Conservation (phyloP, 2,797 vertebrate species). For the Anableps anableps region DNA sequence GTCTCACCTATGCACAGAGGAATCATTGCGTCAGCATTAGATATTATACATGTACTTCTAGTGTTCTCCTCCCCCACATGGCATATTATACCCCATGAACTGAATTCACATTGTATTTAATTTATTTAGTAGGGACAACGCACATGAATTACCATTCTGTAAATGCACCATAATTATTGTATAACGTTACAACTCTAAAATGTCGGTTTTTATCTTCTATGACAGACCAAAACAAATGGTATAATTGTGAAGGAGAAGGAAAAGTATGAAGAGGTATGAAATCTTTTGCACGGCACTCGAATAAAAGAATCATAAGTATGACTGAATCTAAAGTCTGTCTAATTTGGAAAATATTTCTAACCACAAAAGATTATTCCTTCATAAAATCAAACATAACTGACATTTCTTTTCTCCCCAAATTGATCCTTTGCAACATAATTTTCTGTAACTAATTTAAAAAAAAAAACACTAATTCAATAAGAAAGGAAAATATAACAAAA, state of each 20-base stretch:
- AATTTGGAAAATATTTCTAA: too few relatives aligned
- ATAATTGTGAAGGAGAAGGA: not conserved
- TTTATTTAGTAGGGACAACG: too few relatives aligned
- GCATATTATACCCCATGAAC: not conserved
- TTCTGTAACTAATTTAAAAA: not conserved
- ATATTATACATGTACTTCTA: not conserved
- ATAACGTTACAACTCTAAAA: not conserved
- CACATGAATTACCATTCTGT: too few relatives aligned
- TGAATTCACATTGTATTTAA: not conserved
- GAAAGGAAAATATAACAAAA: not conserved
- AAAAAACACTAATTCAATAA: not conserved
- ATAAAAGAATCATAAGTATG: too few relatives aligned
- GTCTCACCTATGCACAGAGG: conserved; percentile 83
- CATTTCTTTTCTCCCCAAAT: not conserved
- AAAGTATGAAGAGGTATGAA: not conserved
- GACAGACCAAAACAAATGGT: not conserved
- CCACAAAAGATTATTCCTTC: too few relatives aligned
- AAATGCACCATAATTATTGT: too few relatives aligned
- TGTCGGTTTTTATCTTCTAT: not conserved
- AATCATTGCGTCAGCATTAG: not conserved
- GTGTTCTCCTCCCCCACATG: not conserved
- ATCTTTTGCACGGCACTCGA: not conserved
- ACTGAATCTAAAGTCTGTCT: too few relatives aligned
- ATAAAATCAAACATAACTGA: too few relatives aligned
- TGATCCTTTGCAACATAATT: too few relatives aligned